Evolutionary conservation across 2,113 vertebrate species (phyloP), one percentile per base, ranked within the genome.

Genomic region (Mugil cephalus): DNA sequence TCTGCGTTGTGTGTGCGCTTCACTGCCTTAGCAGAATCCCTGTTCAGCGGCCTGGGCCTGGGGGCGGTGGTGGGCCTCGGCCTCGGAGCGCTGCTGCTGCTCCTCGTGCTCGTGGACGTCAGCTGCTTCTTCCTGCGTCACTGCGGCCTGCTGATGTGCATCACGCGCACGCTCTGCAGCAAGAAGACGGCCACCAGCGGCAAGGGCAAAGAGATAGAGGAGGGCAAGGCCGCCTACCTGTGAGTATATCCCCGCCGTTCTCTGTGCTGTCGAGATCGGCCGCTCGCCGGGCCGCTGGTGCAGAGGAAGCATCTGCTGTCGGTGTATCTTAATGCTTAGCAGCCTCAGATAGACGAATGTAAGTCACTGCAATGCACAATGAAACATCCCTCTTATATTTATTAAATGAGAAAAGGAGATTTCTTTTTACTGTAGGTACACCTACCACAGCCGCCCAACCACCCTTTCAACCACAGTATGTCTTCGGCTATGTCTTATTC

Each of bases 191-290:
- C 96, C 60, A 98, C 97, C 74, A 96, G 95, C 60, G 95, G 96
- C 74, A 98, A 99, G 86, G 96, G 95, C 84, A 99, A 98, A 93
- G 98, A 99, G 46, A 89, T 98, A 0, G 98, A 99, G 91, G 97
- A 99, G 91, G 98, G 98, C 64, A 99, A 99, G 79, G 98, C 98
- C 2, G 97, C 98, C 48, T 99, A 99, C 83, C 94, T 99, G 98
- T 99, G 89, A 99, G 98, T 98, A 14, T 4, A 7, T 15, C 0
- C 12, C 11, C n/a, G n/a, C n/a, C n/a, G n/a, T n/a, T n/a, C n/a
- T n/a, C n/a, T n/a, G n/a, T n/a, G n/a, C n/a, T n/a, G n/a, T n/a
- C n/a, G n/a, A n/a, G n/a, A n/a, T n/a, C n/a, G n/a, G n/a, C n/a
- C n/a, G n/a, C n/a, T n/a, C n/a, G n/a, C n/a, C n/a, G n/a, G n/a